Percentiles rank a stretch among this genome's conserved stretches.
These are phyloP conservation scores for Ophthalmolycus amberensis DNA, from an alignment of 2,113 vertebrate species.

Conservation along the genomic window DNA sequence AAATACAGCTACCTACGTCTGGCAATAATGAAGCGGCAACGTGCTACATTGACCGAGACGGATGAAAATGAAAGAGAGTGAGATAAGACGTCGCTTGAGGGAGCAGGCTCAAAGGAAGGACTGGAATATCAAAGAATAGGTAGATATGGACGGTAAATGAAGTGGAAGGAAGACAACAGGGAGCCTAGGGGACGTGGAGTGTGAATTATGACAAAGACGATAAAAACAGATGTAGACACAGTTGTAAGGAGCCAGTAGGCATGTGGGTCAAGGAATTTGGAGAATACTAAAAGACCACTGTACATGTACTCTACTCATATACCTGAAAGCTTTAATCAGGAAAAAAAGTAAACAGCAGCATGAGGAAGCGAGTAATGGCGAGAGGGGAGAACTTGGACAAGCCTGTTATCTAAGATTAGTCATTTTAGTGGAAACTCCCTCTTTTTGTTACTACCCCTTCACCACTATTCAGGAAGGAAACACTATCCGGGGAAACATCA, in stretches of 20 bases:
- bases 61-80: slow-evolving; percentile 20
- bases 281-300: slow-evolving; percentile 34
- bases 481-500: neutral
- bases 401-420: neutral
- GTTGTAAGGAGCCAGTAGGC: slow-evolving; percentile 38
- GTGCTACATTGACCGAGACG: slow-evolving; percentile 1
- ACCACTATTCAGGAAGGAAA: neutral
- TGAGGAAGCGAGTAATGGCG: neutral
- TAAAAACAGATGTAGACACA: slow-evolving; percentile 56
- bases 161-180: slow-evolving; percentile 42
- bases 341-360: neutral
- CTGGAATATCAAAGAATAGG: slow-evolving; percentile 41
- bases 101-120: slow-evolving; percentile 28
- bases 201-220: slow-evolving; percentile 49
- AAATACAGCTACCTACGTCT: neutral
- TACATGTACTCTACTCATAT: neutral
- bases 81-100: slow-evolving; percentile 32
- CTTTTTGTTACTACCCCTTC: neutral
- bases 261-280: slow-evolving; percentile 42
- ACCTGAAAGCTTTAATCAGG: slow-evolving; percentile 11
- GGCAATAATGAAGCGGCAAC: slow-evolving; percentile 18
- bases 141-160: slow-evolving; percentile 43
- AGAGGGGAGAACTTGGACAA: neutral
- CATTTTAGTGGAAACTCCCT: neutral
- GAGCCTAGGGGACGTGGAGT: slow-evolving; percentile 51